Conservation (phyloP, 2,113 vertebrate genomes). For the Cephalopholis sonnerati region DNA sequence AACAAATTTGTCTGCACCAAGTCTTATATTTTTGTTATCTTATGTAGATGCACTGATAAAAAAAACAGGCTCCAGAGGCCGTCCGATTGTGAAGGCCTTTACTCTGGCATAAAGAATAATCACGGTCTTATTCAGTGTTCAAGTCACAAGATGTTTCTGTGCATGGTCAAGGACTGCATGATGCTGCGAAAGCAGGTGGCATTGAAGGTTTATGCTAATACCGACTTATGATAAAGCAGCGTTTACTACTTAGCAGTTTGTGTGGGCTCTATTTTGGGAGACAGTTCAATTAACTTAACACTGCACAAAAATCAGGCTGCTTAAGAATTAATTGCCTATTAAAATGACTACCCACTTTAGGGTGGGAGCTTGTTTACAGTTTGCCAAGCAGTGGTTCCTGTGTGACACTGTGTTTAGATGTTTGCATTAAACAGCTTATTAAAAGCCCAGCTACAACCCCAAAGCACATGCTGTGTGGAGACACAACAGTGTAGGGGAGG, state of each 20-base stretch:
- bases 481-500: background rate
- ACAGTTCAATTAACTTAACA: conserved; percentile 77
- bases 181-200: conserved; percentile 49
- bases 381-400: conserved; percentile 61
- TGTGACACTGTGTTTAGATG: conserved; percentile 58
- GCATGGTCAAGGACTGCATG: conserved; percentile 37
- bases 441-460: too few relatives aligned
- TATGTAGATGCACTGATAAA: conserved; percentile 24
- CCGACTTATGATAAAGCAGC: conserved; percentile 52
- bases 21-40: too few relatives aligned
- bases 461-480: conserved; percentile 38
- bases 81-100: conserved; percentile 37
- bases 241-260: conserved; percentile 67
- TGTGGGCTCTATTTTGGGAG: conserved; percentile 71
- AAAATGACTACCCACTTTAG: conserved; percentile 74
- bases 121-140: conserved; percentile 48
- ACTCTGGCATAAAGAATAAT: conserved; percentile 52
- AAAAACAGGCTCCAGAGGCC: conserved; percentile 21
- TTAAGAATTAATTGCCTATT: conserved; percentile 80
- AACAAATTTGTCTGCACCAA: conserved; percentile 65
- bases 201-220: conserved; percentile 62
- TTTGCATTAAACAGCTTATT: conserved; percentile 70
- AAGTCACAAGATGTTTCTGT: conserved; percentile 49
- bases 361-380: conserved; percentile 76
- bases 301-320: conserved; percentile 69